Percentiles rank a stretch among this genome's conserved stretches.
Evolutionary conservation across 2,888 invertebrate genomes (phyloP).

Genomic region (Sthenelais limicola): DNA sequence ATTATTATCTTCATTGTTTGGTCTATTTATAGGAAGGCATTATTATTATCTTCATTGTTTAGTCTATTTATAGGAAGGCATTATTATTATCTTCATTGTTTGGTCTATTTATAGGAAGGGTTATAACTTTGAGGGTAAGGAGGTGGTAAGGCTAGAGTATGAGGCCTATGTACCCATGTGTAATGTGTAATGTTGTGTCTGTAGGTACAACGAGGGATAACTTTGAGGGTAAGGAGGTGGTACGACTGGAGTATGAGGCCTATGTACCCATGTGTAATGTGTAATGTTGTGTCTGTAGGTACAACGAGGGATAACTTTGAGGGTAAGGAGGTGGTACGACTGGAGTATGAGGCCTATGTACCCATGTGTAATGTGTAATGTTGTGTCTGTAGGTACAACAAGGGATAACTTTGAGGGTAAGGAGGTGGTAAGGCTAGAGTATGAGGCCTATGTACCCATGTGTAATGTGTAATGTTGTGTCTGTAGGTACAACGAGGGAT

Average conservation of each 20-base stretch:
- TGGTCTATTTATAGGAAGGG: no score
- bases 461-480: background rate
- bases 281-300: no score
- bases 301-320: constrained; percentile 71
- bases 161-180: background rate
- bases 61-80: no score
- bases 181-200: constrained; percentile 4
- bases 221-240: constrained; percentile 78
- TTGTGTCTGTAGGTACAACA: no score
- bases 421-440: background rate
- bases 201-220: constrained; percentile 71
- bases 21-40: no score
- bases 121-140: no score
- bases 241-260: constrained; percentile 92
- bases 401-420: background rate
- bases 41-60: no score
- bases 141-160: background rate
- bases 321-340: constrained; percentile 80
- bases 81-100: no score
- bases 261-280: constrained; percentile 93
- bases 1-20: no score
- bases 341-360: constrained; percentile 95
- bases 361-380: no score
- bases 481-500: constrained; percentile 70
- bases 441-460: background rate